A percentile compares a stretch with the other conserved stretches of the same genome.
These are phyloP conservation scores for Psittacula cyanocephala DNA, from an alignment of 2,113 vertebrate genomes.

Conservation along the genomic window DNA sequence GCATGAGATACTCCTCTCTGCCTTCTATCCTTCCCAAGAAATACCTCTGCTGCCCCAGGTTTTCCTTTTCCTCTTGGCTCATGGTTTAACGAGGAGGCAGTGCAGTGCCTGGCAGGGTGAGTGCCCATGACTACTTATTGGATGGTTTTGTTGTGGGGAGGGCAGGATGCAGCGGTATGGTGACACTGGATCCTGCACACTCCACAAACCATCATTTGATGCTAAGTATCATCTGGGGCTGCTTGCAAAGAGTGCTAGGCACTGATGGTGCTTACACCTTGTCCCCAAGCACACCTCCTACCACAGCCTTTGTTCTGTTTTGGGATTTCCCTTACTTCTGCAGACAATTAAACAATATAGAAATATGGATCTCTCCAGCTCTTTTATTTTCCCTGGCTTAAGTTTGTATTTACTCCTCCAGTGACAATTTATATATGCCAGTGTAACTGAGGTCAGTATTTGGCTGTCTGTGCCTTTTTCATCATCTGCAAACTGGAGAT, in stretches of 20 bases:
- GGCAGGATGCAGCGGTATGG: fast-evolving
- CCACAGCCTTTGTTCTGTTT: background rate
- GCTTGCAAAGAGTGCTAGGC: background rate
- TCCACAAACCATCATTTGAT: background rate
- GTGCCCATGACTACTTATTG: fast-evolving
- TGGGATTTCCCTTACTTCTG: background rate
- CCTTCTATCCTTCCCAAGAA: background rate
- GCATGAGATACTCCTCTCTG: background rate
- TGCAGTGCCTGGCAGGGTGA: fast-evolving
- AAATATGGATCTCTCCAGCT: background rate
- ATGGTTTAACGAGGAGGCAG: background rate
- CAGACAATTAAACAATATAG: background rate
- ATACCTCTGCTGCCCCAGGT: background rate
- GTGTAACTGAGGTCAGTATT: background rate
- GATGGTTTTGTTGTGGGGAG: fast-evolving
- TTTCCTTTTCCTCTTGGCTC: background rate
- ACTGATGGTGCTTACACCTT: fast-evolving
- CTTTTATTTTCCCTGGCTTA: background rate
- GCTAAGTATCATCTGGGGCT: background rate
- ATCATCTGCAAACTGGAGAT: constrained; percentile 9
- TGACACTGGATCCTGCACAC: fast-evolving
- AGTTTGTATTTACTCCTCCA: background rate
- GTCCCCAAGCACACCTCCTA: background rate
- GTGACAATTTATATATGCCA: background rate
- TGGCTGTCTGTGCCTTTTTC: background rate